Conservation (phyloP, 2,113 vertebrate species). For the Formicarius rufipectus region DNA sequence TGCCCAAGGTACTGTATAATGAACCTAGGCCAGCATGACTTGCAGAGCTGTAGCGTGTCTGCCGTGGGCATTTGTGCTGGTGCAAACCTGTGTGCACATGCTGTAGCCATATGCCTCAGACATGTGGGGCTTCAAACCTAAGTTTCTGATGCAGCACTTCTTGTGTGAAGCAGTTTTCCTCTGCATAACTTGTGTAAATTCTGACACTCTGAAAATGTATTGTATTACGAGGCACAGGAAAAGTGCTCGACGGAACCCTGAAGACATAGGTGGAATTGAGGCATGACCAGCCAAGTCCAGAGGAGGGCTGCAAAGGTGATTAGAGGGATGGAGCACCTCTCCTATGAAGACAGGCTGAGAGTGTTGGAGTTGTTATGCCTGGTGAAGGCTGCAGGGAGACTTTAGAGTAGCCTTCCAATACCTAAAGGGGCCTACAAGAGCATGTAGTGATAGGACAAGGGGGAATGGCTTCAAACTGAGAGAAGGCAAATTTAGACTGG, state of each 20-base stretch:
- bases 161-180: background rate
- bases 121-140: background rate
- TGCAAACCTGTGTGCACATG: background rate
- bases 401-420: background rate
- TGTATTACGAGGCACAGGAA: background rate
- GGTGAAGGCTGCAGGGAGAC: background rate
- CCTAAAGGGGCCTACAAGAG: background rate
- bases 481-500: background rate
- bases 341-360: background rate
- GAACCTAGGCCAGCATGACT: background rate
- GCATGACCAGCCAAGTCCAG: background rate
- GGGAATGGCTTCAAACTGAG: background rate
- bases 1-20: background rate
- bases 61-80: background rate
- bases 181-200: background rate
- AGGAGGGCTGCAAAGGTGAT: background rate
- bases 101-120: background rate
- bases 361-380: background rate
- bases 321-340: background rate
- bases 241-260: background rate
- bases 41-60: fast-evolving
- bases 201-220: background rate
- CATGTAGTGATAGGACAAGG: background rate
- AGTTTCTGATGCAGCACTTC: background rate
- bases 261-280: background rate